phyloP scores from a whole-genome alignment of 2,888 invertebrate species.

The Fissipunctia ypsillon region DNA sequence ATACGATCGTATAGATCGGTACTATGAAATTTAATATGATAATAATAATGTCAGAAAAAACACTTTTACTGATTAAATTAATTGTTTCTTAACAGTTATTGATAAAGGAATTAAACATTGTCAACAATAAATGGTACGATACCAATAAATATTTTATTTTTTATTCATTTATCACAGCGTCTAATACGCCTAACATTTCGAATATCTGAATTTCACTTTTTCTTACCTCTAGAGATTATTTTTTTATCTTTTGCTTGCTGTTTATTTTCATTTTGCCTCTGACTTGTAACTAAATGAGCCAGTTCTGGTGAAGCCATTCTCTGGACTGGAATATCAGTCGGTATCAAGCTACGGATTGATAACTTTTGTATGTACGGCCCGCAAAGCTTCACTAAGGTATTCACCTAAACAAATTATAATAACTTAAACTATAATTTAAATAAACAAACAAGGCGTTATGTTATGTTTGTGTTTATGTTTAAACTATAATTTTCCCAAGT shows the following conservation, averaged over 20 bases:
- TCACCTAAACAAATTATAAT: slow-evolving; percentile 60
- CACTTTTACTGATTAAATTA: not conserved
- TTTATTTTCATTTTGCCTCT: slow-evolving; percentile 74
- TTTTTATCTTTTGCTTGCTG: slow-evolving; percentile 71
- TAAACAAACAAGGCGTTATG: no score
- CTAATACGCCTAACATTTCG: not conserved
- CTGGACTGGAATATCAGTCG: slow-evolving; percentile 84
- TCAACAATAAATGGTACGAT: not conserved
- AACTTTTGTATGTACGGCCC: slow-evolving; percentile 85
- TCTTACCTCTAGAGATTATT: slow-evolving; percentile 78
- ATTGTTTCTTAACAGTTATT: not conserved
- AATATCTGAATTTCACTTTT: not conserved
- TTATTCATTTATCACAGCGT: not conserved
- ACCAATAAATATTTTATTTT: no score
- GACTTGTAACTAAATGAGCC: slow-evolving; percentile 84
- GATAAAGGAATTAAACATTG: not conserved
- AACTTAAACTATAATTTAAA: no score
- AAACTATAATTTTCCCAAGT: not conserved
- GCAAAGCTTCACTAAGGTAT: slow-evolving; percentile 84
- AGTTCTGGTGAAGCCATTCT: slow-evolving; percentile 87
- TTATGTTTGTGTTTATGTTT: no score
- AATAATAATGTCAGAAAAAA: not conserved
- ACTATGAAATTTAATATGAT: not conserved
- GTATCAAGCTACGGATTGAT: slow-evolving; percentile 83
- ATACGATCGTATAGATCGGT: not conserved